Evolutionary conservation across 2,113 vertebrate species (phyloP).

Genomic region (Pungitius pungitius): DNA sequence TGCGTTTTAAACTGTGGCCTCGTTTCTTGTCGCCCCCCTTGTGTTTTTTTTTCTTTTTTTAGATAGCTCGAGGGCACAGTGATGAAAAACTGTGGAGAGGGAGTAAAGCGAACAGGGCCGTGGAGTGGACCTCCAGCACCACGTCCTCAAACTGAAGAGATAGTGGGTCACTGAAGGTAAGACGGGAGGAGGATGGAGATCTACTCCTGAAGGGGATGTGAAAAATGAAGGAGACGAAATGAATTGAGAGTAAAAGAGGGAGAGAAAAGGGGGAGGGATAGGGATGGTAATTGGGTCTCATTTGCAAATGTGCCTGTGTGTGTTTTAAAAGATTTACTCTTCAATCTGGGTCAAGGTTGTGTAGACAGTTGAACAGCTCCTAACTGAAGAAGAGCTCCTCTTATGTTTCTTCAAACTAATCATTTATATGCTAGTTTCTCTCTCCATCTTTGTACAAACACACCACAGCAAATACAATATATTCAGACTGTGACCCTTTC

Average conservation of each 20-base stretch:
- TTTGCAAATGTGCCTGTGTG: slow-evolving; percentile 35
- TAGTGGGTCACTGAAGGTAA: slow-evolving; percentile 49
- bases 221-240: slow-evolving; percentile 4
- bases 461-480: background rate
- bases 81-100: slow-evolving; percentile 16
- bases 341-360: slow-evolving; percentile 77
- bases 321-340: slow-evolving; percentile 36
- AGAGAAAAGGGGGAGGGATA: background rate
- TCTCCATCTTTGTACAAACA: background rate
- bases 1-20: slow-evolving; percentile 37
- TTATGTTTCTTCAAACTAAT: slow-evolving; percentile 2
- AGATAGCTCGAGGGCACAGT: slow-evolving; percentile 19
- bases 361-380: slow-evolving; percentile 5
- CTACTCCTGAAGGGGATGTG: background rate
- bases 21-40: slow-evolving; percentile 29
- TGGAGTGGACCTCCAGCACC: slow-evolving; percentile 7
- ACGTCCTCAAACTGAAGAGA: slow-evolving; percentile 38
- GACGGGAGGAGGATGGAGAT: slow-evolving; percentile 33
- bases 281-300: slow-evolving; percentile 41
- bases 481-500: background rate
- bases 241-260: background rate
- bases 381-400: slow-evolving; percentile 1
- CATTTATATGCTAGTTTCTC: background rate
- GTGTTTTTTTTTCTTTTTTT: slow-evolving; percentile 1
- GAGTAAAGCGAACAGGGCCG: slow-evolving; percentile 47